Conservation (phyloP, 2,888 invertebrate species). For the Poecilus cupreus region DNA sequence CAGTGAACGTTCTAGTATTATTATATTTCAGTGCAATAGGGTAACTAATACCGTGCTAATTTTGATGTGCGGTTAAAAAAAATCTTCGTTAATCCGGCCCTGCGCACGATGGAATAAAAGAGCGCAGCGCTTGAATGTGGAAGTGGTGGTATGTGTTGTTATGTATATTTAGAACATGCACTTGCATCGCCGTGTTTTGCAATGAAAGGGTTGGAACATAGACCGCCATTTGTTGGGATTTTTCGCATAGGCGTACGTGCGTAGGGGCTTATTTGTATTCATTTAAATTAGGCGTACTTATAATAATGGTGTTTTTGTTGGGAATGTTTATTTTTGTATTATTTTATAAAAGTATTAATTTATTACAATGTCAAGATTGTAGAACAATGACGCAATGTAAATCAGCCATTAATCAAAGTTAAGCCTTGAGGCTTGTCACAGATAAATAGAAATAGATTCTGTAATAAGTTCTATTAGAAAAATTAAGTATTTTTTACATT, state of each 20-base stretch:
- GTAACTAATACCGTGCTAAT: no score
- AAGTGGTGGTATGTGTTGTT: background rate
- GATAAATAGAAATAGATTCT: background rate
- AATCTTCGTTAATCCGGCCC: no score
- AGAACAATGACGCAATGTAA: constrained; percentile 31
- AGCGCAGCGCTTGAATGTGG: background rate
- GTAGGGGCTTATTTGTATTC: constrained; percentile 13
- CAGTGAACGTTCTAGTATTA: no score
- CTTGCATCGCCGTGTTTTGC: background rate
- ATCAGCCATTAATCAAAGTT: constrained; percentile 10
- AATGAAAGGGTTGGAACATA: constrained; percentile 5
- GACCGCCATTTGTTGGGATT: constrained; percentile 1
- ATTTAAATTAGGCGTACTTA: constrained; percentile 24
- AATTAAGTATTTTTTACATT: no score
- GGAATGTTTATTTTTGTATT: constrained; percentile 13
- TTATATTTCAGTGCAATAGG: no score
- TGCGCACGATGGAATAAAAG: background rate
- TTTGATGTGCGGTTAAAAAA: no score
- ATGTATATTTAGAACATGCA: constrained; percentile 27
- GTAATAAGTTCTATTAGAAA: no score
- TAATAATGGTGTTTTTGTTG: constrained; percentile 2
- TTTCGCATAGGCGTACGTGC: constrained; percentile 5
- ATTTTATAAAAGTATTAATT: constrained; percentile 32
- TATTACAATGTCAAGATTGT: constrained; percentile 20
- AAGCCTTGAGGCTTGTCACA: constrained; percentile 11